Conservation (phyloP, 2,888 invertebrate genomes). For the Tetragnatha montana region DNA sequence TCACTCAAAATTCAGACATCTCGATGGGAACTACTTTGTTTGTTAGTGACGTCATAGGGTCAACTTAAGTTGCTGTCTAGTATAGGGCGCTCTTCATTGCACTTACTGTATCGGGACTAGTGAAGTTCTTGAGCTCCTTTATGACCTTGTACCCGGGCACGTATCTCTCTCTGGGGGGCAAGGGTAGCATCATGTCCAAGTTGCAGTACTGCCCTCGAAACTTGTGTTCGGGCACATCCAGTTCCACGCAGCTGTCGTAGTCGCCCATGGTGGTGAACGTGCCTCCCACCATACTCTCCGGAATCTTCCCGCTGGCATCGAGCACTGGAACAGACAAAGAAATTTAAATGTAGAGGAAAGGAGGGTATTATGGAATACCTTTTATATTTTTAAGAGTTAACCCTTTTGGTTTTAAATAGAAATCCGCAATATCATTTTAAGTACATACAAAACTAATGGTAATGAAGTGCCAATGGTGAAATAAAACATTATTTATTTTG, state of each 20-base stretch:
- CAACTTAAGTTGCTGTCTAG: no score
- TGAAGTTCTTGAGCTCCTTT: slow-evolving; percentile 40
- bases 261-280: slow-evolving; percentile 62
- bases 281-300: slow-evolving; percentile 49
- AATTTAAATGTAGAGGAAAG: not conserved
- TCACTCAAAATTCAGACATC: no score
- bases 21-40: no score
- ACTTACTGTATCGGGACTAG: slow-evolving; percentile 27
- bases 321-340: slow-evolving; percentile 54
- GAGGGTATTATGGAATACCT: no score
- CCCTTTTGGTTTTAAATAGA: no score
- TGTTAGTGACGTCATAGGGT: no score
- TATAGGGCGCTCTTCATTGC: not conserved
- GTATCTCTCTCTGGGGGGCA: slow-evolving; percentile 47
- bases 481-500: no score
- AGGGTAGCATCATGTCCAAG: slow-evolving; percentile 26
- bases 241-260: slow-evolving; percentile 52
- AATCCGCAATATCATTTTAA: no score
- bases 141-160: slow-evolving; percentile 17
- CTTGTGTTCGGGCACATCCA: slow-evolving; percentile 3
- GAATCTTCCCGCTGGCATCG: slow-evolving; percentile 57
- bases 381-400: no score
- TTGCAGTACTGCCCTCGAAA: slow-evolving; percentile 58
- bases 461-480: no score
- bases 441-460: no score